Percentiles rank a stretch among this genome's conserved stretches.
Evolutionary conservation across 53 echinoderm and acorn worm species (phyloP).

Genomic region (Luidia sarsii): DNA sequence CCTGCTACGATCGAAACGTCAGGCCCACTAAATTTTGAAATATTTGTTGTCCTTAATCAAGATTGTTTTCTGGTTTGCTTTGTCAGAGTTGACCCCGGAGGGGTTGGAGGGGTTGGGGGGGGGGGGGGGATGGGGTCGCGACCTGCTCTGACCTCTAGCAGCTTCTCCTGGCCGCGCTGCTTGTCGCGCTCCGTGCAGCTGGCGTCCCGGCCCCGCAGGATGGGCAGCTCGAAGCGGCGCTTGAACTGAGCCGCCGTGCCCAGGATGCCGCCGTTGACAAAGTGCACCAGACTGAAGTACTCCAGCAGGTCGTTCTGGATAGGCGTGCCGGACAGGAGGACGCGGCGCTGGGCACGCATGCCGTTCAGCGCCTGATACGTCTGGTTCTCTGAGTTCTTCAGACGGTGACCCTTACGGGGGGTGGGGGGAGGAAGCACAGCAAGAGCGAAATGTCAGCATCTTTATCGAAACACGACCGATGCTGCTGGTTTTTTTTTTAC

Average conservation of each 20-base stretch:
- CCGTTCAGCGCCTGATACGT: slow-evolving; percentile 93
- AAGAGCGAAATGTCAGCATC: too few species aligned
- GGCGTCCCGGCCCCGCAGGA: slow-evolving; percentile 87
- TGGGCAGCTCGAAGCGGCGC: slow-evolving; percentile 91
- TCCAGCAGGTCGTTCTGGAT: slow-evolving; percentile 97
- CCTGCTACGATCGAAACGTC: too few species aligned
- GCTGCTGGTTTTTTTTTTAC: too few species aligned
- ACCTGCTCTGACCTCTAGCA: slow-evolving; percentile 77
- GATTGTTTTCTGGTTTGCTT: not conserved
- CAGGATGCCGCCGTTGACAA: slow-evolving; percentile 90
- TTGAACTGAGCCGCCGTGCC: slow-evolving; percentile 90
- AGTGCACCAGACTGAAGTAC: slow-evolving; percentile 95
- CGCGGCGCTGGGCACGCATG: slow-evolving; percentile 74
- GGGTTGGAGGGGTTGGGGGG: too few species aligned
- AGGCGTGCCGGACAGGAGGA: slow-evolving; percentile 93
- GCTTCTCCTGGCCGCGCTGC: slow-evolving; percentile 87
- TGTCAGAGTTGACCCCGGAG: too few species aligned
- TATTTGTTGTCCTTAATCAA: not conserved
- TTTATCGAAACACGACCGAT: too few species aligned
- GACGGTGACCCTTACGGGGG: slow-evolving; percentile 88
- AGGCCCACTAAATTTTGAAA: too few species aligned
- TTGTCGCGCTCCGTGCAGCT: slow-evolving; percentile 75
- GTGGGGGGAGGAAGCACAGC: too few species aligned
- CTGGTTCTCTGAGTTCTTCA: slow-evolving; percentile 99
- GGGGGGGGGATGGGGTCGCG: too few species aligned